Base-by-base conservation (phyloP, 2,888 invertebrate species). In the Cremastobaeus sp. region DNA sequence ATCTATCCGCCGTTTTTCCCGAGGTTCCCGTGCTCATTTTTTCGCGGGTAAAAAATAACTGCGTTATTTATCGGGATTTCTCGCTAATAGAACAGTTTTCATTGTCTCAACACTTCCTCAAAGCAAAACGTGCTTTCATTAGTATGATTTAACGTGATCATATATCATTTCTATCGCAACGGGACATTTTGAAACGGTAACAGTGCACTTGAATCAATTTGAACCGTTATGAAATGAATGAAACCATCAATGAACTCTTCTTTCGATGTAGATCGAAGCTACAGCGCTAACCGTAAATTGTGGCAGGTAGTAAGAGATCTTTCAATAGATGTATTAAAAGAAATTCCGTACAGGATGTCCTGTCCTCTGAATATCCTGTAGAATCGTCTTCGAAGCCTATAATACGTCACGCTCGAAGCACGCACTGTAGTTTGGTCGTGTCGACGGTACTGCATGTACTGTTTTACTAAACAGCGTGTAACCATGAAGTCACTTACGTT, bases 381-480 rank as follows among this genome's bases (percentile, higher is more conserved):
- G 43, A 43, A 59, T 64, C 71, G 45, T 65, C 65, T 59, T 45
- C 4, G 28, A 60, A 25, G 54, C 47, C 64, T 66, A 54, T 72
- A 72, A 72, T 72, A 72, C 72, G 72, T 72, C 54, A 72, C 72
- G 72, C 72, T 72, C 21, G 14, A 50, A 52, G 65, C 64, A 47
- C 57, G 62, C 55, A 28, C 21, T 18, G 48, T 54, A 70, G 55
- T 50, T 59, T 54, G 11, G 54, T 66, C 72, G 60, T 48, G 70
- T 69, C 59, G 32, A 52, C 39, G 37, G 37, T 60, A 30, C 55
- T 15, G 48, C 37, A 62, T 70, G 59, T 52, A 45, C 43, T 17
- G 68, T 43, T 57, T 68, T 74, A 52, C 30, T 66, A 74, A 74
- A 52, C 68, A 68, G 68, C 68, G 68, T 68, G 73, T 74, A 68